phyloP scores from a whole-genome alignment of 2,888 invertebrate species.

The Cremastobaeus sp. region DNA sequence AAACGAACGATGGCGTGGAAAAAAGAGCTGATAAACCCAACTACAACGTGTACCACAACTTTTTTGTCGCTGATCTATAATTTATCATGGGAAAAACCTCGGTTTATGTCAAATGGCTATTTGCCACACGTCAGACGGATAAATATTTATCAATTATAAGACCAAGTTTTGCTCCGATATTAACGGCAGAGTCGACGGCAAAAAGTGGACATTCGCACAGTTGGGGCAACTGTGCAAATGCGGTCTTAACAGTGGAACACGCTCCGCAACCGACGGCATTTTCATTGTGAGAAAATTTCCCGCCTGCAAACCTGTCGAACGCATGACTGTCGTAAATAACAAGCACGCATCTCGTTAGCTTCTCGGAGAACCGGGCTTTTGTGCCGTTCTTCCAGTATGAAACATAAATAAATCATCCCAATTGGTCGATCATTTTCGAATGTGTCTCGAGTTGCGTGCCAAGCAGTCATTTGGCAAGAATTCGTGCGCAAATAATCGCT shows the following conservation, averaged over 20 bases:
- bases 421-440: constrained; percentile 55
- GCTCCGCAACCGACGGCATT: constrained; percentile 34
- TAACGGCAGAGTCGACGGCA: not conserved
- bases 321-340: constrained; percentile 48
- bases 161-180: not conserved
- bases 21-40: too few species aligned
- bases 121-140: not conserved
- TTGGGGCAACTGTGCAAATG: not conserved
- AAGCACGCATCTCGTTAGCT: constrained; percentile 35
- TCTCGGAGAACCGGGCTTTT: constrained; percentile 35
- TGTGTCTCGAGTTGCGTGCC: constrained; percentile 52
- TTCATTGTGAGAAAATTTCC: constrained; percentile 43
- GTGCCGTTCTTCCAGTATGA: constrained; percentile 14
- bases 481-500: constrained; percentile 55
- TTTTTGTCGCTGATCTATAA: too few species aligned
- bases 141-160: constrained; percentile 23
- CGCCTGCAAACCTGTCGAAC: constrained; percentile 39
- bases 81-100: not conserved
- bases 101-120: not conserved
- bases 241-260: constrained; percentile 4
- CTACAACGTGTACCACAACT: too few species aligned
- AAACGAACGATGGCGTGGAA: too few species aligned
- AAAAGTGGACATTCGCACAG: constrained; percentile 23
- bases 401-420: constrained; percentile 51
- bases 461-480: constrained; percentile 36